Percentiles rank a stretch among this genome's conserved stretches.
Conservation (phyloP, 1,140 invertebrate genomes). For the Cyclargus thomasi region DNA sequence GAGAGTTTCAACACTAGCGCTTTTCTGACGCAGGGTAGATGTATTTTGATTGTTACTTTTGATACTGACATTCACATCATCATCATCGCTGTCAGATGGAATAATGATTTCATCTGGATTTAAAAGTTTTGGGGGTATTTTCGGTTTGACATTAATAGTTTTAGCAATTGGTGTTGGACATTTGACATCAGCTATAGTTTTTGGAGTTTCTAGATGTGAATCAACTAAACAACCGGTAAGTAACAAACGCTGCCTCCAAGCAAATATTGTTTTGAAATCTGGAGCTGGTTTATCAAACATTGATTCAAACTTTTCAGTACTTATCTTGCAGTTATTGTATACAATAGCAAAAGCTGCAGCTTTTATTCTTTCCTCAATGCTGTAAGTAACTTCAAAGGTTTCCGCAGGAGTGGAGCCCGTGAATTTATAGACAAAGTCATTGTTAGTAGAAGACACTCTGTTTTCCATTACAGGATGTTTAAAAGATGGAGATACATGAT, state of each 20-base stretch:
- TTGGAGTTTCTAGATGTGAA: conserved; percentile 43
- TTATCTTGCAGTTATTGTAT: conserved; percentile 66
- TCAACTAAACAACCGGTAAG: conserved; percentile 68
- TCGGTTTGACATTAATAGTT: conserved; percentile 27
- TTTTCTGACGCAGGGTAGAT: conserved; percentile 32
- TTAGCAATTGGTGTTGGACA: conserved; percentile 22
- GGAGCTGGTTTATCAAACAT: conserved; percentile 69
- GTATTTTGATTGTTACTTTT: conserved; percentile 30
- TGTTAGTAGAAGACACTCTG: conserved; percentile 64
- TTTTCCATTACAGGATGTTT: conserved; percentile 69
- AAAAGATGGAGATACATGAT: conserved; percentile 32
- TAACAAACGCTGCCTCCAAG: conserved; percentile 63
- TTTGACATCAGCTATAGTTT: conserved; percentile 26
- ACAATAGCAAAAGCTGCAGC: conserved; percentile 67
- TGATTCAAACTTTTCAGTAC: conserved; percentile 61
- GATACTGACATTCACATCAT: conserved; percentile 29
- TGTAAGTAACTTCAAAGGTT: conserved; percentile 63
- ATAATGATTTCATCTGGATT: conserved; percentile 67
- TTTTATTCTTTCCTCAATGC: conserved; percentile 61
- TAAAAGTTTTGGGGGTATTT: conserved; percentile 36
- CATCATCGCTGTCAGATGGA: conserved; percentile 52
- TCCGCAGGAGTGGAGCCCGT: conserved; percentile 49
- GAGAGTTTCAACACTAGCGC: conserved; percentile 53
- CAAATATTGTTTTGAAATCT: conserved; percentile 71
- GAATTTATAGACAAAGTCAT: conserved; percentile 63